Conservation (phyloP, 2,113 vertebrate genomes). For the Sakesphorus luctuosus region DNA sequence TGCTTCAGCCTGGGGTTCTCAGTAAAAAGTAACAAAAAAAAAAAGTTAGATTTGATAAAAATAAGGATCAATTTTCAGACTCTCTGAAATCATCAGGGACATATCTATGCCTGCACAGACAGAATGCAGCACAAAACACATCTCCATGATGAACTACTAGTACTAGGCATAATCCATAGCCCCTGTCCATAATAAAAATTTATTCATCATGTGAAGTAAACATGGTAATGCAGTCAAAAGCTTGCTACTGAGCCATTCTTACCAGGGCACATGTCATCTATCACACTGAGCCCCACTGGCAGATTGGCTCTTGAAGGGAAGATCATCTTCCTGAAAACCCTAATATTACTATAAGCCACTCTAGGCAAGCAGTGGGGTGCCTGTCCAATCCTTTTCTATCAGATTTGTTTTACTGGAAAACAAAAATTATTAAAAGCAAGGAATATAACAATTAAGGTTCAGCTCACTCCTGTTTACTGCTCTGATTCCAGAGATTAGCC, state of each 20-base stretch:
- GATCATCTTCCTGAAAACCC: neutral
- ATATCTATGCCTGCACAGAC: accelerated
- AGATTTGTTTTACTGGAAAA: neutral
- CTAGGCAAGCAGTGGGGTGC: neutral
- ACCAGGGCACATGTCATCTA: neutral
- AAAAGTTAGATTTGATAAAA: neutral
- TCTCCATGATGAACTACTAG: neutral
- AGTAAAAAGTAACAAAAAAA: no score
- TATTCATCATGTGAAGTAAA: neutral
- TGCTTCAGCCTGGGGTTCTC: no score
- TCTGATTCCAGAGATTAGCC: neutral
- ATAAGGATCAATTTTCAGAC: neutral
- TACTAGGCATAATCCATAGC: neutral
- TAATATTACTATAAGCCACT: neutral
- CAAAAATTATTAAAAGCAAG: neutral
- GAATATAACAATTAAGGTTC: neutral
- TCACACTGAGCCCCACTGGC: neutral
- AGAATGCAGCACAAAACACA: neutral
- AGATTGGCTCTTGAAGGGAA: neutral
- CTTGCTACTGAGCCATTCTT: neutral
- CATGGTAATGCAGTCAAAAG: neutral
- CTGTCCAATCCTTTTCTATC: neutral
- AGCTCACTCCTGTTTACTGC: neutral
- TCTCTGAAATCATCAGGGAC: neutral
- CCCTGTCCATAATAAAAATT: neutral